Conservation (phyloP, 2,888 invertebrate species). For the Meteorus cinctellus region DNA sequence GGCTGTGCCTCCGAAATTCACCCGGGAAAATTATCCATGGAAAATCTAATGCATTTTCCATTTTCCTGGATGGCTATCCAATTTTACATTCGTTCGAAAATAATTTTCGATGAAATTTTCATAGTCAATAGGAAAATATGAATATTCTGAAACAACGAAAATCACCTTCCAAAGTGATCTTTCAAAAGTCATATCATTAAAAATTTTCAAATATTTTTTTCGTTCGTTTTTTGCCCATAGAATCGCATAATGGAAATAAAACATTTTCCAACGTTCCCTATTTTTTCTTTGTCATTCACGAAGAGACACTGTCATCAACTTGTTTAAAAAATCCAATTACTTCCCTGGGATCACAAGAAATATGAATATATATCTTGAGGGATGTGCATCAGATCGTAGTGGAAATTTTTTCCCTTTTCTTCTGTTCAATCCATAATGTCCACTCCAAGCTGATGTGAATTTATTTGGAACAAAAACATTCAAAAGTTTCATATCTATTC, state of each 20-base stretch:
- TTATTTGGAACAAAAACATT: background rate
- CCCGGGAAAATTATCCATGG: background rate
- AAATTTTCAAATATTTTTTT: constrained; percentile 2
- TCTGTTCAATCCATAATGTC: no score
- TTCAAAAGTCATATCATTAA: background rate
- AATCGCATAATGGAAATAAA: constrained; percentile 20
- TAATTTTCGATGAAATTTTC: no score
- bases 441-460: background rate
- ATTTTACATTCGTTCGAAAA: no score
- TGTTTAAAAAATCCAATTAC: background rate
- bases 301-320: constrained; percentile 22
- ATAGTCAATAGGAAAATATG: background rate
- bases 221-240: constrained; percentile 28
- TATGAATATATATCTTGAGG: background rate
- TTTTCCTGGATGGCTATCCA: no score
- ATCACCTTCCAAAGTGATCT: background rate
- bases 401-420: no score
- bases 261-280: constrained; percentile 21
- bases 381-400: no score
- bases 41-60: no score
- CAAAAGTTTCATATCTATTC: background rate
- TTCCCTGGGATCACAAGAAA: background rate
- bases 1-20: constrained; percentile 29
- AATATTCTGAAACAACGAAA: background rate
- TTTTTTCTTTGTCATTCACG: background rate